Evolutionary conservation across 1,140 invertebrate genomes (phyloP), one percentile per base, ranked within the genome.

Genomic region (Heliconius eleuchia): DNA sequence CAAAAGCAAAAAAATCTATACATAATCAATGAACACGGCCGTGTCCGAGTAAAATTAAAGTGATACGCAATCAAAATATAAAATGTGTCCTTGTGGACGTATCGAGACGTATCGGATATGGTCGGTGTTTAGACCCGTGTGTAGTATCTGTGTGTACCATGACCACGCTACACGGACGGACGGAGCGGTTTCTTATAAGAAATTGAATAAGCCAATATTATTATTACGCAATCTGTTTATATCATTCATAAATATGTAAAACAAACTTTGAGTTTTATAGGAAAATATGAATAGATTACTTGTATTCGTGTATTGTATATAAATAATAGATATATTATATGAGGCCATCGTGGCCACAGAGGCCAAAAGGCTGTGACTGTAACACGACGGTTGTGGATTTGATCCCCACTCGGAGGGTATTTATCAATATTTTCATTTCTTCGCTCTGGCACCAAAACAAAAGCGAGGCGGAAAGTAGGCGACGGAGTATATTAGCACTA

Each of bases 21-120:
- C 50, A 85, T 82, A 80, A 81, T 83, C 82, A 82, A 85, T 84
- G 80, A 83, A 82, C 74, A 80, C 77, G 71, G 81, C 73, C 82
- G 74, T 80, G 82, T 78, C 74, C 60, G 70, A 79, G 82, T 87
- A 81, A 85, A 85, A 85, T 87, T 87, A 82, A 84, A 84, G 84
- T 82, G 77, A 82, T 85, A 87, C 83, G 83, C 85, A 86, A 87
- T 86, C 86, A 87, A 87, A 87, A 86, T 83, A 86, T 81, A 83
- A 87, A 81, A 81, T 76, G 77, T 84, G 84, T 86, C 86, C 86
- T 87, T 87, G 83, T 81, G 76, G 50, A 77, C 60, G 76, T 60
- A 73, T 78, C 71, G 79, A 76, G 66, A 23, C 23, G 23, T 23
- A 23, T 23, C 75, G 79, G 70, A 78, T 55, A 55, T 60, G 79